These are phyloP conservation scores for Acyrthosiphon pisum DNA, from an alignment of 1,140 invertebrate species.

Conservation along the genomic window DNA sequence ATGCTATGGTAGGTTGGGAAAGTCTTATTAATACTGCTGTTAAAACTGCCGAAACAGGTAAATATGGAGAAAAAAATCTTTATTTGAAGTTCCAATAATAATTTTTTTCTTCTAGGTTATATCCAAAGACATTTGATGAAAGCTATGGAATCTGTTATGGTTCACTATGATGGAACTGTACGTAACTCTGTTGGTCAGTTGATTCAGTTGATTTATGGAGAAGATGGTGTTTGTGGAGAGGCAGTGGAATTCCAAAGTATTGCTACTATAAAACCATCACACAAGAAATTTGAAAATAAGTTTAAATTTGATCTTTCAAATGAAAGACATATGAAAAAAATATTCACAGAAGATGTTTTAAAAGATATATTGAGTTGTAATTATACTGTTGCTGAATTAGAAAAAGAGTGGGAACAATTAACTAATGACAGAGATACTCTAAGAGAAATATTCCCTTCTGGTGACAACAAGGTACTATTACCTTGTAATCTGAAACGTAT, in stretches of 20 bases:
- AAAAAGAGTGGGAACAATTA: conserved; percentile 95
- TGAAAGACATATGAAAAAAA: conserved; percentile 87
- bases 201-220: conserved; percentile 97
- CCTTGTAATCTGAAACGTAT: conserved; percentile 98
- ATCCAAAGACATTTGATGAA: conserved; percentile 99
- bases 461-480: conserved; percentile 89
- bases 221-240: conserved; percentile 95
- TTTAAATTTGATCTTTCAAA: conserved; percentile 97
- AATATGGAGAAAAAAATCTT: conserved; percentile 33
- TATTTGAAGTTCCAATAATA: neutral
- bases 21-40: conserved; percentile 99
- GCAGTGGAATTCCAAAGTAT: conserved; percentile 95
- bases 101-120: conserved; percentile 70
- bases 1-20: conserved; percentile 99
- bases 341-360: conserved; percentile 95
- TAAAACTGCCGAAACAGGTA: conserved; percentile 98
- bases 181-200: conserved; percentile 95
- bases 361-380: conserved; percentile 91
- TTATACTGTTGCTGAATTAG: conserved; percentile 88
- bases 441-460: conserved; percentile 84
- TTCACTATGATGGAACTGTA: conserved; percentile 96
- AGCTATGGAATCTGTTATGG: conserved; percentile 99
- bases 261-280: conserved; percentile 94
- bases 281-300: conserved; percentile 93
- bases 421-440: conserved; percentile 85